Conservation (phyloP, 2,113 vertebrate genomes). For the Mirza zaza region DNA sequence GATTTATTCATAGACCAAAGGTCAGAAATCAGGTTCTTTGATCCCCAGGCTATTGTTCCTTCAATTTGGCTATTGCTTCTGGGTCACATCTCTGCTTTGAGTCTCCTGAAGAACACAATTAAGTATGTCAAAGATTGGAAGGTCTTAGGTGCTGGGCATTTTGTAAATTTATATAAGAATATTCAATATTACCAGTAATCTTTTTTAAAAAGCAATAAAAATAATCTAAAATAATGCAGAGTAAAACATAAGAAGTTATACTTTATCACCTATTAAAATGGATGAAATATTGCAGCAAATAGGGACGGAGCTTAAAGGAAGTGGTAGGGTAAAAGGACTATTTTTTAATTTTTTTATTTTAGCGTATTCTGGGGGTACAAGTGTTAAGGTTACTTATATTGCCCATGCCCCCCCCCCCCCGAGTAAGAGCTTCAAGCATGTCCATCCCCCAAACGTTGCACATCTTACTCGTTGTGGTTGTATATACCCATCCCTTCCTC, state of each 20-base stretch:
- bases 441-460: no score
- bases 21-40: conserved; percentile 16
- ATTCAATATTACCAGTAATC: not conserved
- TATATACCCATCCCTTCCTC: no score
- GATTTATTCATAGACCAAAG: conserved; percentile 14
- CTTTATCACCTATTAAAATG: not conserved
- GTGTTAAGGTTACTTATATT: no score
- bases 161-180: not conserved
- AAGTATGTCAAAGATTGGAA: conserved; percentile 27
- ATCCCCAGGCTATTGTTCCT: not conserved
- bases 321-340: not conserved
- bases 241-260: conserved; percentile 9
- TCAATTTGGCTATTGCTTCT: conserved; percentile 17
- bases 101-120: not conserved
- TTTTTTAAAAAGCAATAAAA: conserved; percentile 3
- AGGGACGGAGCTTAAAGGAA: conserved; percentile 26
- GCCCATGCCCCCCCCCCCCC: no score
- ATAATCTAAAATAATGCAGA: conserved; percentile 26
- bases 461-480: no score
- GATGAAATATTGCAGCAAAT: conserved; percentile 23
- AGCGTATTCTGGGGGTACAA: no score
- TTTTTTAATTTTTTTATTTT: no score
- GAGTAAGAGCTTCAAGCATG: no score
- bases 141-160: conserved; percentile 5
- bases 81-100: not conserved